A percentile compares a stretch with the other conserved stretches of the same genome.
phyloP scores from a whole-genome alignment of 1,140 invertebrate species.

The Pogonognathellus flavescens region DNA sequence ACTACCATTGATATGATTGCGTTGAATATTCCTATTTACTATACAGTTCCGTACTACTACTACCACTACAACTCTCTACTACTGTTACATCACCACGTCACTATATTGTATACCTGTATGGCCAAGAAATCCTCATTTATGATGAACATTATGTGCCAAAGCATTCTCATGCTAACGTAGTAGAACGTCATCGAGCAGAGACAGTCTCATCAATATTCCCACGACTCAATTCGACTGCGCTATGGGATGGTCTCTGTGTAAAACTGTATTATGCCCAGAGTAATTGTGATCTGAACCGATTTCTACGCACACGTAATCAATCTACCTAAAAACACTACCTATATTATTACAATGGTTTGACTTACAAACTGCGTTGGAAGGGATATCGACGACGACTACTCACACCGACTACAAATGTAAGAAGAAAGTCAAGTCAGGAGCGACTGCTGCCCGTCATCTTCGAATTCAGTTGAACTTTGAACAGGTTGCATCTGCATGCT shows the following conservation, averaged over 20 bases:
- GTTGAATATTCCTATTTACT: too few relatives aligned
- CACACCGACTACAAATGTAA: neutral
- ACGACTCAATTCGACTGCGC: neutral
- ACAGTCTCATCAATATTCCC: neutral
- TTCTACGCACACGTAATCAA: neutral
- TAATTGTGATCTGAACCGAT: constrained; percentile 28
- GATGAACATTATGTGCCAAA: constrained; percentile 42
- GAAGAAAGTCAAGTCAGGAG: neutral
- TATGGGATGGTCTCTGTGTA: neutral
- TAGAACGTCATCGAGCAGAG: constrained; percentile 7
- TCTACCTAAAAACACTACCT: neutral
- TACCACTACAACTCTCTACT: neutral
- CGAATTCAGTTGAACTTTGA: constrained; percentile 26
- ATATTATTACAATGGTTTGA: constrained; percentile 2
- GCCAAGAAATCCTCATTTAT: constrained; percentile 19
- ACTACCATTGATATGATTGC: too few relatives aligned
- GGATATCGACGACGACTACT: neutral
- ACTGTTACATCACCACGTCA: neutral
- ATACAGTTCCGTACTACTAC: too few relatives aligned
- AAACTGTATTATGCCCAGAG: constrained; percentile 21
- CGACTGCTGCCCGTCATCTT: neutral
- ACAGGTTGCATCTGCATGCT: constrained; percentile 36
- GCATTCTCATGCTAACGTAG: constrained; percentile 30
- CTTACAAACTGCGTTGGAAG: neutral
- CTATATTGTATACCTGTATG: neutral